Base-by-base conservation (phyloP, 2,797 vertebrate genomes). In the Nannoperca obscura region DNA sequence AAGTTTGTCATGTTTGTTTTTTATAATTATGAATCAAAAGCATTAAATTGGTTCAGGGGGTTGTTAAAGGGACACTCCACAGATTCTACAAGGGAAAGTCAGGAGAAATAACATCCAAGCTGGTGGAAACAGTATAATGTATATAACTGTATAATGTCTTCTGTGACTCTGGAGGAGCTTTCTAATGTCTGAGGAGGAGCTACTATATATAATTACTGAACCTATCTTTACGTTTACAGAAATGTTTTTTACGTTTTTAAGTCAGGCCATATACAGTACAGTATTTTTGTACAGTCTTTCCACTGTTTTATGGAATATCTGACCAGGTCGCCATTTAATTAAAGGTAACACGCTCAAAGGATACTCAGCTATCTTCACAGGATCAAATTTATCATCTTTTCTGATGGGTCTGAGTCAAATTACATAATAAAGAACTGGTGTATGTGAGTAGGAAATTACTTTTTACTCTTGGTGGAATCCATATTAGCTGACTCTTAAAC, bases 141-240 rank as follows among this genome's bases (percentile, higher is more conserved):
- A 27, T 27, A 27, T 27, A 27, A 27, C 24, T 30, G 5, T 15
- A 17, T 24, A 15, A 15, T 42, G 53, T 60, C 44, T 65, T 7
- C 32, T 32, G 32, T 32, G 32, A 5, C 32, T 32, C 32, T 32
- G 32, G 32, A 32, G 32, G 4, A 53, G 64, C 10, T 67, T 53
- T 46, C 14, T 54, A 19, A 65, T 34, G 46, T 53, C 44, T 65
- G 68, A 71, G 66, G 52, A 12, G 40, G 38, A 47, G 38, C 38
- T 54, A 47, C 27, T 36, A 5, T 36, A 36, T 9, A 10, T 14
- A 57, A 81, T 62, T 9, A 66, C 20, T 34, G 22, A 55, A 32
- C 13, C 1, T 57, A 20, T 10, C 57, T 40, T 53, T 67, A 13
- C 38, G 49, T 10, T 36, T 60, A 36, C 47, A 57, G 17, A 15